Conservation (phyloP, 2,888 invertebrate species). For the Harpalus rufipes region DNA sequence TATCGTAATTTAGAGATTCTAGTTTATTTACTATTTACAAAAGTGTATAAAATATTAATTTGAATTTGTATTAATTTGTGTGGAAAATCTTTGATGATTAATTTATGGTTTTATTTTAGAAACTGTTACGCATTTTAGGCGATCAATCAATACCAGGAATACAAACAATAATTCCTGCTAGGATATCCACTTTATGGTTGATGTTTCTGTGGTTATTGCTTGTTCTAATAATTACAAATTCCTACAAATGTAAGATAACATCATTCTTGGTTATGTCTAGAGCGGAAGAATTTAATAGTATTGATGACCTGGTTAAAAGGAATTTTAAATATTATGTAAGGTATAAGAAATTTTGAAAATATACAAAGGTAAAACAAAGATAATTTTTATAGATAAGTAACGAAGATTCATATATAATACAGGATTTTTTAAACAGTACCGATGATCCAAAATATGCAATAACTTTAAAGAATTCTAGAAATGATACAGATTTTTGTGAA, state of each 20-base stretch:
- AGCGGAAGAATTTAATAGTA: conserved; percentile 35
- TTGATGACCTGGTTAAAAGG: conserved; percentile 52
- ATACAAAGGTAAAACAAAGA: background rate
- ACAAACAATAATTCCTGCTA: background rate
- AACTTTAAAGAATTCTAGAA: conserved; percentile 32
- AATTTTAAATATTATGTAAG: conserved; percentile 41
- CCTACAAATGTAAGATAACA: conserved; percentile 56
- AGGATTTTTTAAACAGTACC: conserved; percentile 19
- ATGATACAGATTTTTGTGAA: conserved; percentile 52
- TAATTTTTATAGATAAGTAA: conserved; percentile 35
- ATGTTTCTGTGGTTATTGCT: conserved; percentile 51
- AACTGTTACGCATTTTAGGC: conserved; percentile 18
- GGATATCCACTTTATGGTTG: conserved; percentile 13
- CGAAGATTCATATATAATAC: conserved; percentile 44
- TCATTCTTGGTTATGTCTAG: conserved; percentile 48
- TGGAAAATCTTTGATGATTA: no score
- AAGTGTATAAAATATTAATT: no score
- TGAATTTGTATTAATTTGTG: no score
- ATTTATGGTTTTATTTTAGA: background rate
- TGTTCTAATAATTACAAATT: conserved; percentile 49
- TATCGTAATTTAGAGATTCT: no score
- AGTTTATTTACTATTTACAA: no score
- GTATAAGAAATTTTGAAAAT: background rate
- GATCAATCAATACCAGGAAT: conserved; percentile 54
- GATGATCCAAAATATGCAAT: conserved; percentile 28